phyloP scores from a whole-genome alignment of 2,797 vertebrate species.

The Lithobates pipiens region DNA sequence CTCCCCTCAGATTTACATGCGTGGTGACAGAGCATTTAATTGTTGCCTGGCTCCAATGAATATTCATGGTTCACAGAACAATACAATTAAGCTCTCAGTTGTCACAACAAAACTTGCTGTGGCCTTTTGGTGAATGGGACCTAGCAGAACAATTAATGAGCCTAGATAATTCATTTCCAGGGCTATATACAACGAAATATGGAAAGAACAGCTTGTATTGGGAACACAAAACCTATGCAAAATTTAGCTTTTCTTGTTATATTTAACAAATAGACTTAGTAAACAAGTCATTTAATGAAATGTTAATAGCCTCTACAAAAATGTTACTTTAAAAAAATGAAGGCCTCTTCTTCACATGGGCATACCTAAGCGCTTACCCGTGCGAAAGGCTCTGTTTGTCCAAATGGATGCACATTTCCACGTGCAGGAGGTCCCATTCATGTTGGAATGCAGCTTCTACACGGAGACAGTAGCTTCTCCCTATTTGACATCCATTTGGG shows the following conservation, averaged over 20 bases:
- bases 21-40: slow-evolving; percentile 54
- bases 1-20: slow-evolving; percentile 54
- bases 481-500: too few species aligned
- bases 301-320: neutral
- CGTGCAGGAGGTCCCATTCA: too few species aligned
- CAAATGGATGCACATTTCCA: too few species aligned
- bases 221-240: neutral
- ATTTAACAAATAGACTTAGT: slow-evolving; percentile 3
- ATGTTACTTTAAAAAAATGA: too few species aligned
- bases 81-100: slow-evolving; percentile 58
- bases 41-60: slow-evolving; percentile 55
- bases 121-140: slow-evolving; percentile 51
- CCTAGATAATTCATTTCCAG: neutral
- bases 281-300: neutral
- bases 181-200: slow-evolving; percentile 13
- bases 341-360: too few species aligned
- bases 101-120: slow-evolving; percentile 51
- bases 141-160: slow-evolving; percentile 27
- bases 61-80: slow-evolving; percentile 61
- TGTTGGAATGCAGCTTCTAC: too few species aligned
- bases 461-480: too few species aligned
- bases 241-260: neutral
- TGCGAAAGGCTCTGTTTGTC: too few species aligned
- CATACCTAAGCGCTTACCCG: too few species aligned
- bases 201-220: slow-evolving; percentile 7